Evolutionary conservation across 2,888 invertebrate genomes (phyloP).

Genomic region (Salticus scenicus): DNA sequence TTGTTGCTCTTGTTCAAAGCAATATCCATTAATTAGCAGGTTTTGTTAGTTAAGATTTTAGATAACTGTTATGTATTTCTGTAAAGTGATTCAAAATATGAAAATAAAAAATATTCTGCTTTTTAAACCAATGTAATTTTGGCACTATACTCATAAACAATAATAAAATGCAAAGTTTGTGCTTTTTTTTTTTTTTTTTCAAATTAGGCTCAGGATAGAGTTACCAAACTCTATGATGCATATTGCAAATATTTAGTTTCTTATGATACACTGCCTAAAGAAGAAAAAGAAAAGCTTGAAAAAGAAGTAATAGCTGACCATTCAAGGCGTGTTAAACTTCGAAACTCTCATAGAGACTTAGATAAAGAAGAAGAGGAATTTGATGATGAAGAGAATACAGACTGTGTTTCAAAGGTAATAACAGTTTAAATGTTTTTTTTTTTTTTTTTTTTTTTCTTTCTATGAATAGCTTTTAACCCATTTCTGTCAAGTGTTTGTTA

Average conservation of each 20-base stretch:
- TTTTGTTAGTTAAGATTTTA: no score
- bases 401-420: slow-evolving; percentile 73
- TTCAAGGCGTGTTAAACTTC: slow-evolving; percentile 80
- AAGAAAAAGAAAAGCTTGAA: slow-evolving; percentile 84
- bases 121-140: no score
- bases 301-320: slow-evolving; percentile 85
- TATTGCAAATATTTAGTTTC: slow-evolving; percentile 93
- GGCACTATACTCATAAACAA: no score
- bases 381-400: slow-evolving; percentile 75
- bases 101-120: no score
- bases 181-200: background rate
- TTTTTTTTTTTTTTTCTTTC: background rate
- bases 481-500: background rate
- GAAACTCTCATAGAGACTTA: slow-evolving; percentile 76
- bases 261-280: slow-evolving; percentile 88
- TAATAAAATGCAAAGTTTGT: no score
- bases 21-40: no score
- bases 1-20: no score
- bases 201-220: slow-evolving; percentile 82
- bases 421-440: no score
- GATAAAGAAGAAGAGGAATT: slow-evolving; percentile 75
- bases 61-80: no score
- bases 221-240: slow-evolving; percentile 88
- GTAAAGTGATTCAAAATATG: no score
- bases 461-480: background rate